Base-by-base conservation (phyloP, 2,888 invertebrate genomes). In the Latrodectus hesperus region DNA sequence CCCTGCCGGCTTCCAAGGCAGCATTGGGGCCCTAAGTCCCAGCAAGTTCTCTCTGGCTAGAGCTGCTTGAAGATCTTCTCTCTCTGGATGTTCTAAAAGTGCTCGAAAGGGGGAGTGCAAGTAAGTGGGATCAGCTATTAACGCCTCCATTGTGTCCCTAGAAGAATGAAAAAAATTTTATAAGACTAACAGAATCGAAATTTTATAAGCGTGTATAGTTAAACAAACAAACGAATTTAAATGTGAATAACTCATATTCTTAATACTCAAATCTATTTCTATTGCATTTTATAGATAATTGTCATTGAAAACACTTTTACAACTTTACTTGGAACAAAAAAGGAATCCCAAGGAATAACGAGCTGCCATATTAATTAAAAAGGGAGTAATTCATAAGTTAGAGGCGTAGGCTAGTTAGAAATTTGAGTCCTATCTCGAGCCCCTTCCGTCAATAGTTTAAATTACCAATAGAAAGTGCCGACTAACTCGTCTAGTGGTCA, bases 141-240 rank as follows among this genome's bases (percentile, higher is more conserved):
- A 26, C 14, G 88, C 88, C 72, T 88, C 88, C 88, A 88, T 88
- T 4, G 88, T 88, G 71, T 88, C 88, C 60, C 88, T 88, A 71
- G 8, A 17, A 22, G 55, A 12, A 17, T 49, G 22, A 65, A 49
- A 26, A 26, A 26, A 55, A 5, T 9, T 52, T 17, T 17, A 64
- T n/a, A 64, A n/a, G 14, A 16, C n/a, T 64, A 64, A 16, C n/a
- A 64, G 3, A 16, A 16, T 64, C 9, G 4, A 64, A 64, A 64
- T 16, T 16, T 16, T 38, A 64, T 16, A 64, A 64, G n/a, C 5
- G 4, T 14, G 64, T 3, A 64, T 9, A 64, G 5, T 64, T 9
- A 16, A 64, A 64, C 14, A 4, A 64, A 6, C 9, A 5, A 64
- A 64, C 16, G 64, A 64, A 64, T 64, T 64, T 64, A 16, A n/a